Percentiles rank a stretch among this genome's conserved stretches.
Evolutionary conservation across 1,140 invertebrate genomes (phyloP).

Genomic region (Paralvinella palmiformis): DNA sequence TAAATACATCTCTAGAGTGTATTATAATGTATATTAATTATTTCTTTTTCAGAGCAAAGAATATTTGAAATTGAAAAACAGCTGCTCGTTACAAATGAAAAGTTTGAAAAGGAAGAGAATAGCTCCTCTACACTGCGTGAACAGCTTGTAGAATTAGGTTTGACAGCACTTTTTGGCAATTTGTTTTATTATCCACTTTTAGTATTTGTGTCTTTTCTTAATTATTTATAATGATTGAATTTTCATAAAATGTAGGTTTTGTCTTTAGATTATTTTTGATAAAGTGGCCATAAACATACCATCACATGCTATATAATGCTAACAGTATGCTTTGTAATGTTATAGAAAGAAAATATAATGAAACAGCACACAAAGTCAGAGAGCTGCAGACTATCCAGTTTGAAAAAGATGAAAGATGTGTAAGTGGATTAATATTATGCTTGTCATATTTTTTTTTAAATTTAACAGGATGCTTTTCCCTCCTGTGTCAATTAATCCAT

Average conservation of each 20-base stretch:
- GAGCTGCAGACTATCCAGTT: background rate
- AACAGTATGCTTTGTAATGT: background rate
- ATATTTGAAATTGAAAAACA: conserved; percentile 48
- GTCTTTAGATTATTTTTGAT: background rate
- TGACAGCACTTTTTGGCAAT: conserved; percentile 2
- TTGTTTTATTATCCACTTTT: background rate
- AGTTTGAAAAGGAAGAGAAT: conserved; percentile 30
- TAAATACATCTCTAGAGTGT: no score
- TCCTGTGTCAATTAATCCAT: background rate
- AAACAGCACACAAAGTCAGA: conserved; percentile 8
- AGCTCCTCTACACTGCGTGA: conserved; percentile 23
- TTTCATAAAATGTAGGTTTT: background rate
- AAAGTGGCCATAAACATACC: background rate
- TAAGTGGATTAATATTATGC: background rate
- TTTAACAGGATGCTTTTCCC: background rate
- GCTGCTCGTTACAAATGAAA: conserved; percentile 30
- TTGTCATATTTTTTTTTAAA: no score
- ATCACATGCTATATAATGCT: background rate
- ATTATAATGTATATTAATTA: no score
- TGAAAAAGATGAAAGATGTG: background rate
- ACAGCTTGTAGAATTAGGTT: conserved; percentile 31
- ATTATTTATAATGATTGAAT: background rate
- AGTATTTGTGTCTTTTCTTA: background rate
- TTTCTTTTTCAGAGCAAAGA: conserved; percentile 49
- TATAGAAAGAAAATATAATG: background rate